Evolutionary conservation across 2,797 vertebrate species (phyloP).

Genomic region (Prunella strophiata): DNA sequence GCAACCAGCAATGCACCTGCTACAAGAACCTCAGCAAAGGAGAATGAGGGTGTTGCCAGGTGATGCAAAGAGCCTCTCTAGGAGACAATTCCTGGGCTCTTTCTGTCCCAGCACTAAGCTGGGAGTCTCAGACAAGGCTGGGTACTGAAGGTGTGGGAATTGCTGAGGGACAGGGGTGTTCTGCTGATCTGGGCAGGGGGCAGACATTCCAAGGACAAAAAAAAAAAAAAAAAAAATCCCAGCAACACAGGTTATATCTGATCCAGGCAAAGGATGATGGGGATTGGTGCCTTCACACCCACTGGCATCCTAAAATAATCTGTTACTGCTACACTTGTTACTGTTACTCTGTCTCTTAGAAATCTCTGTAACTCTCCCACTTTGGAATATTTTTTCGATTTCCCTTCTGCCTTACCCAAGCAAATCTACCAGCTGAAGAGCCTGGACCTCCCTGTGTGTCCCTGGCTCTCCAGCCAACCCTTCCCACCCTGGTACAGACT

Average conservation of each 20-base stretch:
- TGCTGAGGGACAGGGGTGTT: background rate
- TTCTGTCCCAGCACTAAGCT: background rate
- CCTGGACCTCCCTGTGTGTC: background rate
- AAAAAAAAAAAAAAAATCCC: background rate
- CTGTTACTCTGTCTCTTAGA: background rate
- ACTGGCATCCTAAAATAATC: conserved; percentile 37
- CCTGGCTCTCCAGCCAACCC: background rate
- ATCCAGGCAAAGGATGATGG: background rate
- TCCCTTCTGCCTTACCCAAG: background rate
- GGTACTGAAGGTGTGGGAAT: background rate
- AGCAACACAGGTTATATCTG: conserved; percentile 15
- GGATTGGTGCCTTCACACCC: conserved; percentile 20
- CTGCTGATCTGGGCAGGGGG: background rate
- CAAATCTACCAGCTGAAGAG: background rate
- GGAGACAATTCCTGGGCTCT: background rate
- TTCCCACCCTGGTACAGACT: background rate
- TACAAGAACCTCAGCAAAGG: background rate
- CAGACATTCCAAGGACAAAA: background rate
- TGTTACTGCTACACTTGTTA: background rate
- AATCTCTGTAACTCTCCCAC: background rate
- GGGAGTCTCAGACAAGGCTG: background rate
- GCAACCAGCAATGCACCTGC: background rate
- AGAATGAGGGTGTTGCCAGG: background rate
- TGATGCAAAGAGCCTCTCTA: background rate
- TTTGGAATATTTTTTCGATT: conserved; percentile 1